Conservation (phyloP, 2,888 invertebrate genomes). For the Euphydryas editha region DNA sequence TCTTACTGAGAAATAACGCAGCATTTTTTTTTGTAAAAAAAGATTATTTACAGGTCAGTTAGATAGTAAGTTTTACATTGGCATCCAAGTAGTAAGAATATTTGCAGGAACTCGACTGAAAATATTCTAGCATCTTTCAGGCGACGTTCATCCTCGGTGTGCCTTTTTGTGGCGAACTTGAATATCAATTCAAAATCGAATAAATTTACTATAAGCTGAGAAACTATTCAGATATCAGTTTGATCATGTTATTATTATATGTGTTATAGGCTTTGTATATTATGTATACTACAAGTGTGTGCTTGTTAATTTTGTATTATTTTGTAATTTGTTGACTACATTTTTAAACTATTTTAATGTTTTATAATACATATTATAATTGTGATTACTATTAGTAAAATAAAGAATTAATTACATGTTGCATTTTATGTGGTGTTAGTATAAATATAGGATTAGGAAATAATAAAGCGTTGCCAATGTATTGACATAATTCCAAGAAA, state of each 20-base stretch:
- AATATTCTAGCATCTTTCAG: constrained; percentile 45
- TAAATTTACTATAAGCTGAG: constrained; percentile 20
- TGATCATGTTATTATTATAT: not conserved
- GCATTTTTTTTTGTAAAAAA: constrained; percentile 16
- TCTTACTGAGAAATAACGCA: not conserved
- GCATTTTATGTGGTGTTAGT: too few species aligned
- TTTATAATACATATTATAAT: too few species aligned
- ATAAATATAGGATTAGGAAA: too few species aligned
- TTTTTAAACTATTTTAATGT: too few species aligned
- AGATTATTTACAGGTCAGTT: constrained; percentile 34
- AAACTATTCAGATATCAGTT: not conserved
- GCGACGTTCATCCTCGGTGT: constrained; percentile 37
- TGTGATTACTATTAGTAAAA: too few species aligned
- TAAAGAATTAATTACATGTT: too few species aligned
- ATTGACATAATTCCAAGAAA: not conserved
- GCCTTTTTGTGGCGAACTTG: constrained; percentile 44
- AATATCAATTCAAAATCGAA: constrained; percentile 37
- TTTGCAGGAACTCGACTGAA: constrained; percentile 45
- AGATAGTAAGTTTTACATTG: constrained; percentile 36
- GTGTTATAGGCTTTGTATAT: not conserved
- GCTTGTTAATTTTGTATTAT: too few species aligned
- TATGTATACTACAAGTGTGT: not conserved
- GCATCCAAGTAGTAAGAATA: constrained; percentile 43
- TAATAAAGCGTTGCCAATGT: too few species aligned
- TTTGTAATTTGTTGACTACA: too few species aligned